These are phyloP conservation scores for Lepidurus couesii DNA, from an alignment of 1,140 invertebrate species.

Conservation along the genomic window DNA sequence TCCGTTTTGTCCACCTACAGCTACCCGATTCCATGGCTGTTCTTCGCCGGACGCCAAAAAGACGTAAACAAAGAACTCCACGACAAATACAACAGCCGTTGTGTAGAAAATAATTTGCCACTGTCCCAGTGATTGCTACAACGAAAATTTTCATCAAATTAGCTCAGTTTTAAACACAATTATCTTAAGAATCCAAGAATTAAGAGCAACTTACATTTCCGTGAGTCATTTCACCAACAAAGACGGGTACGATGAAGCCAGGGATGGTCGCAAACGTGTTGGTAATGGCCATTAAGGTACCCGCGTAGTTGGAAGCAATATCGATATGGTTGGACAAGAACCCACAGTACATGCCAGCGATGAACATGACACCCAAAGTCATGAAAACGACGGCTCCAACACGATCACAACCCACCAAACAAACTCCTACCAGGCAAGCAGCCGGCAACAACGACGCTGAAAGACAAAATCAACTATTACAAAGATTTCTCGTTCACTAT, in stretches of 20 bases:
- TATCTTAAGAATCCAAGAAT: too few relatives aligned
- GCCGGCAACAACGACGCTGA: constrained; percentile 60
- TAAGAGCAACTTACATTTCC: constrained; percentile 51
- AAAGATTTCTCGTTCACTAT: neutral
- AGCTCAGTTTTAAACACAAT: too few relatives aligned
- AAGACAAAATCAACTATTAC: constrained; percentile 36
- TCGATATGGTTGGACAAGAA: constrained; percentile 53
- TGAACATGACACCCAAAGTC: constrained; percentile 44
- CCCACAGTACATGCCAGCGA: constrained; percentile 70
- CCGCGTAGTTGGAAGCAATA: constrained; percentile 51
- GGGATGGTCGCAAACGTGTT: constrained; percentile 54
- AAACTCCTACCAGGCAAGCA: constrained; percentile 60
- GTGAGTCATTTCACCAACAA: constrained; percentile 56
- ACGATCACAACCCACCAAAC: constrained; percentile 61
- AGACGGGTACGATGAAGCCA: constrained; percentile 50
- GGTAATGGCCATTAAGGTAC: constrained; percentile 52
- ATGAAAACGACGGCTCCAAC: constrained; percentile 42
- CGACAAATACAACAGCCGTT: constrained; percentile 63
- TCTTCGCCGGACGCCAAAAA: constrained; percentile 75
- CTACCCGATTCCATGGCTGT: constrained; percentile 68
- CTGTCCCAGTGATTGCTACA: constrained; percentile 65
- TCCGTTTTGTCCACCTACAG: constrained; percentile 35
- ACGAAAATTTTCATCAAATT: too few relatives aligned
- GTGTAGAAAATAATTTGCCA: constrained; percentile 82
- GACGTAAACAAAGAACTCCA: constrained; percentile 68